phyloP scores from a whole-genome alignment of 1,140 invertebrate species.

The Sycobia sp. region DNA sequence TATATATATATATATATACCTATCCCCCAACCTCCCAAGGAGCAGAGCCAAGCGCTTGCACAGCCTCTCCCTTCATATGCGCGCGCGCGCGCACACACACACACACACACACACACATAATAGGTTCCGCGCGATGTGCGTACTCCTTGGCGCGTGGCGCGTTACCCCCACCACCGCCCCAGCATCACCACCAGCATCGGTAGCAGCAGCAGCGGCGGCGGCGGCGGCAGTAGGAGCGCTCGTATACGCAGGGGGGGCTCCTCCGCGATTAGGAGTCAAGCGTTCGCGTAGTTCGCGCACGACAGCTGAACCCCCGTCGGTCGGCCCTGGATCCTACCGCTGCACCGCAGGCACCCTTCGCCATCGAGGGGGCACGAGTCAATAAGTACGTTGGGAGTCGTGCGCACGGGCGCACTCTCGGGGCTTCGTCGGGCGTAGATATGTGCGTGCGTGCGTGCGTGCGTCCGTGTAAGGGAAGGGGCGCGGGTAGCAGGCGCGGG shows the following conservation, averaged over 20 bases:
- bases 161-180: background rate
- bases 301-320: conserved; percentile 51
- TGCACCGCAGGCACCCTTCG: too few relatives aligned
- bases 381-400: conserved; percentile 53
- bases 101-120: too few relatives aligned
- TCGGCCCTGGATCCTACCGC: background rate
- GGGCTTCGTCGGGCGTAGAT: conserved; percentile 32
- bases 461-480: background rate
- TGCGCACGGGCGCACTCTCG: conserved; percentile 23
- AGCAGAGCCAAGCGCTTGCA: too few relatives aligned
- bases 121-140: too few relatives aligned
- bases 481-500: too few relatives aligned
- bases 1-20: too few relatives aligned
- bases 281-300: conserved; percentile 36
- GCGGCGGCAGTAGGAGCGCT: too few relatives aligned
- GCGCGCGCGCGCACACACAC: too few relatives aligned
- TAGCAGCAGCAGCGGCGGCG: too few relatives aligned
- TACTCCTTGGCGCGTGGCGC: conserved; percentile 1
- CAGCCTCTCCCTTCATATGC: too few relatives aligned
- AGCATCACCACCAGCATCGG: background rate
- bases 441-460: background rate
- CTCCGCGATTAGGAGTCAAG: conserved; percentile 48
- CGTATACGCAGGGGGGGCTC: conserved; percentile 40
- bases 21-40: too few relatives aligned
- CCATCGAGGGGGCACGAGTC: conserved; percentile 56